phyloP scores from a whole-genome alignment of 2,113 vertebrate genomes.

The Sceloporus undulatus region DNA sequence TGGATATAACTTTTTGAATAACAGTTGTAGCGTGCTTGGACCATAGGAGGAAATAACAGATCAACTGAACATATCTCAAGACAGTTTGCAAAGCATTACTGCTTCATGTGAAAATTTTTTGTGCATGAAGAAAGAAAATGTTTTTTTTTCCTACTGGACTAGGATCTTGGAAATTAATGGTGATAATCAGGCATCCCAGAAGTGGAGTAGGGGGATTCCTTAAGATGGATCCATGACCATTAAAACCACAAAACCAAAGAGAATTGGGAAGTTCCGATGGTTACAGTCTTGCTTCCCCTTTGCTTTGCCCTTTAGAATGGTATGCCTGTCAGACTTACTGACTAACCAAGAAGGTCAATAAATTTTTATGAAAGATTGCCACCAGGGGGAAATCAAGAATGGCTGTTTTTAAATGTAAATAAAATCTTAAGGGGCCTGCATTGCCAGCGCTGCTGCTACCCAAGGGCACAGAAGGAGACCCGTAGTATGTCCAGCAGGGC shows the following conservation, averaged over 20 bases:
- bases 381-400: constrained; percentile 14
- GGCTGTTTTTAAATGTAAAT: background rate
- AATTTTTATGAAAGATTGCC: constrained; percentile 3
- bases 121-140: background rate
- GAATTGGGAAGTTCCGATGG: background rate
- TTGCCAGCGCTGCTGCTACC: too few relatives aligned
- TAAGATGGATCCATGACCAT: background rate
- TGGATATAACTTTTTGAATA: too few relatives aligned
- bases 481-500: too few relatives aligned
- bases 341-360: background rate
- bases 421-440: too few relatives aligned
- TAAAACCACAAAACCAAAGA: background rate
- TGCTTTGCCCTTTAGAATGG: background rate
- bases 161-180: too few relatives aligned
- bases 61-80: background rate
- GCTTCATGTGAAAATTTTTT: background rate
- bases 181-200: background rate
- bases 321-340: background rate
- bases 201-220: background rate
- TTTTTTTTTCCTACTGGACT: too few relatives aligned
- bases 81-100: background rate
- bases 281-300: background rate
- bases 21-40: too few relatives aligned
- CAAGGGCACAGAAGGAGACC: too few relatives aligned
- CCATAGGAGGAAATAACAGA: background rate